Evolutionary conservation across 30 jellyfish, hydroid and myxozoan genomes (phyloP).

Genomic region (Aurelia coerulea): DNA sequence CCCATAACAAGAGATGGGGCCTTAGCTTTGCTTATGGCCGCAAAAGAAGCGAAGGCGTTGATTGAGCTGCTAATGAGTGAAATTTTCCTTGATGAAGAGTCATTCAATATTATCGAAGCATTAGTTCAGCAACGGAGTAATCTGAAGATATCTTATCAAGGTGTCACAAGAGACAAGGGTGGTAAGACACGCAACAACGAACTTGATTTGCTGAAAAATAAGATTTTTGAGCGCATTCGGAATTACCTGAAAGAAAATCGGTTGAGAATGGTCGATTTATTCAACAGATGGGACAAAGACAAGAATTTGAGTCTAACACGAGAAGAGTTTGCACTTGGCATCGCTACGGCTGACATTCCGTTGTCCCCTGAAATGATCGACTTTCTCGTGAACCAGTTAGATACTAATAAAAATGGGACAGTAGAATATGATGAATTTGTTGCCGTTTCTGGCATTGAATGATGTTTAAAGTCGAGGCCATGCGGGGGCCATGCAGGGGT

Average conservation of each 20-base stretch:
- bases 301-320: slow-evolving; percentile 56
- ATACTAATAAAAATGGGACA: slow-evolving; percentile 53
- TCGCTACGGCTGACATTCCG: slow-evolving; percentile 72
- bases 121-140: slow-evolving; percentile 19
- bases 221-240: slow-evolving; percentile 69
- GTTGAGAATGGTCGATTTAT: slow-evolving; percentile 79
- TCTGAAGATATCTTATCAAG: slow-evolving; percentile 41
- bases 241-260: slow-evolving; percentile 63
- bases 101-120: slow-evolving; percentile 31
- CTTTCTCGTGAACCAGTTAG: slow-evolving; percentile 57
- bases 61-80: slow-evolving; percentile 69
- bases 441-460: slow-evolving; percentile 68
- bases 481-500: no score
- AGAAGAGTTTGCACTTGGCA: slow-evolving; percentile 63
- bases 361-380: slow-evolving; percentile 68
- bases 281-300: slow-evolving; percentile 82
- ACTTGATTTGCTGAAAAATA: slow-evolving; percentile 34
- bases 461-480: background rate
- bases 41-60: slow-evolving; percentile 46
- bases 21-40: slow-evolving; percentile 53
- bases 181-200: slow-evolving; percentile 33
- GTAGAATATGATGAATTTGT: slow-evolving; percentile 74
- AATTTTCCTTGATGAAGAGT: slow-evolving; percentile 52
- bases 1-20: slow-evolving; percentile 77
- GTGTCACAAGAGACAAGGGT: slow-evolving; percentile 33